Evolutionary conservation across 2,797 vertebrate species (phyloP).

Genomic region (Alosa sapidissima): DNA sequence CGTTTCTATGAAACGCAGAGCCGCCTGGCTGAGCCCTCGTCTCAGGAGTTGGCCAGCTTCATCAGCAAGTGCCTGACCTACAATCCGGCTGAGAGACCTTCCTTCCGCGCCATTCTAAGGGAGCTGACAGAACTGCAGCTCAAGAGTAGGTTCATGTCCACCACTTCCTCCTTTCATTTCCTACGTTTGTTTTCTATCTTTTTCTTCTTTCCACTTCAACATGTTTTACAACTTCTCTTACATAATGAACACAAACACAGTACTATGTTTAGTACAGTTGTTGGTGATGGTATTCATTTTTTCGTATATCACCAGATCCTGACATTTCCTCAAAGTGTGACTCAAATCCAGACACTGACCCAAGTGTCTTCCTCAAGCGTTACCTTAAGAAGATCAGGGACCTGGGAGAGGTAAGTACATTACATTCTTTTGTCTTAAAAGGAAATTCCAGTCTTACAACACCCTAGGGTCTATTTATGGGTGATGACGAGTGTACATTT

Average conservation of each 20-base stretch:
- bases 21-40: constrained; percentile 79
- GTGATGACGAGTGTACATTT: too few species aligned
- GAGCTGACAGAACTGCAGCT: constrained; percentile 86
- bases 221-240: not conserved
- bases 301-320: constrained; percentile 68
- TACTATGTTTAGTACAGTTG: not conserved
- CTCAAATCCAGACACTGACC: constrained; percentile 66
- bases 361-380: constrained; percentile 86
- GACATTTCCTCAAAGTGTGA: constrained; percentile 75
- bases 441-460: too few species aligned
- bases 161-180: not conserved
- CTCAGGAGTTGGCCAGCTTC: constrained; percentile 81
- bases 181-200: not conserved
- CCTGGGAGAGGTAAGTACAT: constrained; percentile 83
- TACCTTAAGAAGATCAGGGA: constrained; percentile 86
- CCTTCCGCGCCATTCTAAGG: constrained; percentile 83
- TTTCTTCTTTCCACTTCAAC: not conserved
- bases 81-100: constrained; percentile 77
- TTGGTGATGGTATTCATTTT: not conserved
- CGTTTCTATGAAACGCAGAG: constrained; percentile 85
- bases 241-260: not conserved
- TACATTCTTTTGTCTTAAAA: too few species aligned
- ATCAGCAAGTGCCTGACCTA: constrained; percentile 88
- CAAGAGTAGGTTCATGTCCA: constrained; percentile 72
- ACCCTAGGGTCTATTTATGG: too few species aligned